Conservation (phyloP, 2,888 invertebrate genomes). For the Hirudinaria manillensis region DNA sequence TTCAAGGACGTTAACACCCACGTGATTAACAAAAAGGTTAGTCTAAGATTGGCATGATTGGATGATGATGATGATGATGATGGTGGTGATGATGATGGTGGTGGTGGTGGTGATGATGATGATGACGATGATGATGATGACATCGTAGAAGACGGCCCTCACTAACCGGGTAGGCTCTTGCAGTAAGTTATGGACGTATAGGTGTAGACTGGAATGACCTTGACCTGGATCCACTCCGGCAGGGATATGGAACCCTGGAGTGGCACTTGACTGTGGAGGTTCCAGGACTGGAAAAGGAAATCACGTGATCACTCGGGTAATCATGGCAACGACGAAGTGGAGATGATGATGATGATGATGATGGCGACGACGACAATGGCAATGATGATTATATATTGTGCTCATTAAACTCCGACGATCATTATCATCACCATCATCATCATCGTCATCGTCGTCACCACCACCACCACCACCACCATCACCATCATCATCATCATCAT, state of each 20-base stretch:
- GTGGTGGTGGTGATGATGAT: slow-evolving; percentile 23
- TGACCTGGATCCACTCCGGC: slow-evolving; percentile 36
- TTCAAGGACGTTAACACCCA: too few species aligned
- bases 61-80: slow-evolving; percentile 18
- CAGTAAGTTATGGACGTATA: slow-evolving; percentile 38
- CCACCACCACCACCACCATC: slow-evolving; percentile 11
- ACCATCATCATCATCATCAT: slow-evolving; percentile 24
- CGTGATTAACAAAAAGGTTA: too few species aligned
- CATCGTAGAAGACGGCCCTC: slow-evolving; percentile 8
- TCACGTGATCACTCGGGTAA: neutral
- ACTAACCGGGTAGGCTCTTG: slow-evolving; percentile 37
- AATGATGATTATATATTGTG: neutral
- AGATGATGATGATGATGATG: slow-evolving; percentile 23
- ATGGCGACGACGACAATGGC: slow-evolving; percentile 16
- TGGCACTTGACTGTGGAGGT: slow-evolving; percentile 10
- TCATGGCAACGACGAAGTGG: neutral
- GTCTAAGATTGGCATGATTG: neutral
- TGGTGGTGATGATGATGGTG: slow-evolving; percentile 1
- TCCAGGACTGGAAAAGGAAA: slow-evolving; percentile 17
- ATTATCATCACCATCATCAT: slow-evolving; percentile 21
- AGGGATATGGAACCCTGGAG: slow-evolving; percentile 27
- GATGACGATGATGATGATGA: slow-evolving; percentile 28
- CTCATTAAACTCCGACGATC: neutral
- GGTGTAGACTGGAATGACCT: slow-evolving; percentile 39
- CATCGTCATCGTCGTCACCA: slow-evolving; percentile 21